Base-by-base conservation (phyloP, 1,140 invertebrate species). In the Hypothenemus hampei region DNA sequence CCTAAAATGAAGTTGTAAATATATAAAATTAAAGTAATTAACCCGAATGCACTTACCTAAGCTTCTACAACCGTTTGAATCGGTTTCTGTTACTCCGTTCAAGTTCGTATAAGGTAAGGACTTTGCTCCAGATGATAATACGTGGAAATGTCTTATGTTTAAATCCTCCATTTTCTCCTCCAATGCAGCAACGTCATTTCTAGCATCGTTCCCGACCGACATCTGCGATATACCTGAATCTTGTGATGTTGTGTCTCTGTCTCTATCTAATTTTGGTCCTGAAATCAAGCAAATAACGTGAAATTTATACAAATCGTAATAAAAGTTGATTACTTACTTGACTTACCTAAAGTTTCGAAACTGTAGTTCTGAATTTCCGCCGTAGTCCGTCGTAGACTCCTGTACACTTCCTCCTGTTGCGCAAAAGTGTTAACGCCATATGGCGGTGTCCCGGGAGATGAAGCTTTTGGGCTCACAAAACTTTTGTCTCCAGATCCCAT, bases 331-430 rank as follows among this genome's bases (percentile, higher is more conserved):
- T 47, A 47, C 44, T 47, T 41, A 56, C 53, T 48, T 48, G 45
- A 56, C 61, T 57, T 59, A 61, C 64, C 68, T 51, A 67, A 49
- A n/a, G 68, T 75, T 68, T 85, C 84, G 61, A 85, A 86, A 65
- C 83, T 87, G 62, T 91, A 91, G 73, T 87, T 91, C 65, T 92
- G 88, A 70, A 97, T 97, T 76, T 97, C 93, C 15, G 89, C 90
- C 2, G 93, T 92, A 31, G 93, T 96, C 67, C 87, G 86, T 51
- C 89, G 79, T 45, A 97, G 81, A 51, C 89, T 91, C 68, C 86
- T 86, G 66, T 86, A 85, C 35, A 95, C 85, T 69, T 96, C 92
- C 69, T 94, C 90, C 13, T 88, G 83, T 68, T 86, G 87, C 64
- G 83, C 81, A 57, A 69, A 68, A 3, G 75, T 72, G n/a, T 73